Base-by-base conservation (phyloP, 1,140 invertebrate species). In the Orchestia grillus region DNA sequence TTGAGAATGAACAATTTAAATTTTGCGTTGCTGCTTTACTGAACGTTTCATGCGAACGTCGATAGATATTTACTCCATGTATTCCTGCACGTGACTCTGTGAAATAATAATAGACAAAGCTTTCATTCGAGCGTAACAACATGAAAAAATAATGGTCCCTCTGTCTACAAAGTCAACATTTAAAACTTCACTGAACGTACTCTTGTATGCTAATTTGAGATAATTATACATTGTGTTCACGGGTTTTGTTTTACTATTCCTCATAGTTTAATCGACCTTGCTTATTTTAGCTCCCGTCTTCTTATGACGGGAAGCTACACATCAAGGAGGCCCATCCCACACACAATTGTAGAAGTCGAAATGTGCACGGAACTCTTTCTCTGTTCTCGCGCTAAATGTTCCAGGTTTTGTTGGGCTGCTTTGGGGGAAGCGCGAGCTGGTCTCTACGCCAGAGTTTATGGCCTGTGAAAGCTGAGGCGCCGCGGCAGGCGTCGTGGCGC, bases 401-500 rank as follows among this genome's bases (percentile, higher is more conserved):
- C 28, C 62, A 36, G 62, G 62, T 77, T 77, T 77, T 77, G 62
- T 77, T 77, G 11, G 62, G 62, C 6, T 91, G 44, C 42, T 91
- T 91, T 91, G 41, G 28, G 88, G 44, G 88, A 91, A 41, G 41
- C 44, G 23, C 88, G 88, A 42, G 42, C 8, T 88, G 87, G 36
- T 40, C 88, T 42, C 88, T 44, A 0, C 19, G 8, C 6, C 28
- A 19, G 88, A 91, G 88, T 91, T 91, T 91, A 91, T 91, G 88
- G 88, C 41, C 41, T 91, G 88, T 91, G 88, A 91, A 91, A 91
- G 40, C 88, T 91, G 44, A 91, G 28, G 88, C 44, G 88, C 88
- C 41, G 88, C 19, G 44, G 11, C 88, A 41, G 44, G 88, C 4
- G 19, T 91, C 41, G 42, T 91, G 88, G 88, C 44, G 4, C 88